Evolutionary conservation across 1,140 invertebrate genomes (phyloP), one percentile per base, ranked within the genome.

Genomic region (Zaprionus vittiger): DNA sequence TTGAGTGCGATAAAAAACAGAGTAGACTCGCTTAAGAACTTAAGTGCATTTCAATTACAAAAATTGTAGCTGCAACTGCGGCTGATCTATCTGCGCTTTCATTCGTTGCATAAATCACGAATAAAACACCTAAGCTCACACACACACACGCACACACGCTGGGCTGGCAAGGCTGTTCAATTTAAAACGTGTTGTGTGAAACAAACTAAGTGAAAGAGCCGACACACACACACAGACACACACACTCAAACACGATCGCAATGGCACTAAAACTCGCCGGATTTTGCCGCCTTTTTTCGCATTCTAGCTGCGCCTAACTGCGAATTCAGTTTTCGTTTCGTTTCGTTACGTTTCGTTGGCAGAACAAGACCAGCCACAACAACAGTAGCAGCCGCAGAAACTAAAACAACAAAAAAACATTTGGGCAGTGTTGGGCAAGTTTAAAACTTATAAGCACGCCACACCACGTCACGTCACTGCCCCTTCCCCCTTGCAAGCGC

Each of bases 361-460:
- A 54, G 47, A 37, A 20, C 44, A 61, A 38, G 15, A 61, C 22
- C 11, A 52, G 57, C 64, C 60, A 57, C 28, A 67, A 60, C 31
- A 61, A 70, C 26, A 55, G 54, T 7, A 54, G 4, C 59, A 38
- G 56, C 38, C 47, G 65, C 41, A 76, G 37, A 37, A 61, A 65
- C 22, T 20, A 64, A n/a, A 70, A 63, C 22, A 56, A 60, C 57
- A 52, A 73, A 34, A 34, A 73, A 59, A 63, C 56, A 61, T 60
- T 75, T 75, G 73, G 67, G 41, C 68, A 75, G 24, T 24, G 57
- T 47, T 62, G 47, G 54, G 79, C 76, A 85, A 84, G 73, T 89
- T 90, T 85, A 85, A 89, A 90, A 89, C 72, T 90, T 90, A 90
- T 89, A 84, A 89, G 81, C 84, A 87, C 85, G 81, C 85, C 74